Base-by-base conservation (phyloP, 2,888 invertebrate genomes). In the Keiferia lycopersicella region DNA sequence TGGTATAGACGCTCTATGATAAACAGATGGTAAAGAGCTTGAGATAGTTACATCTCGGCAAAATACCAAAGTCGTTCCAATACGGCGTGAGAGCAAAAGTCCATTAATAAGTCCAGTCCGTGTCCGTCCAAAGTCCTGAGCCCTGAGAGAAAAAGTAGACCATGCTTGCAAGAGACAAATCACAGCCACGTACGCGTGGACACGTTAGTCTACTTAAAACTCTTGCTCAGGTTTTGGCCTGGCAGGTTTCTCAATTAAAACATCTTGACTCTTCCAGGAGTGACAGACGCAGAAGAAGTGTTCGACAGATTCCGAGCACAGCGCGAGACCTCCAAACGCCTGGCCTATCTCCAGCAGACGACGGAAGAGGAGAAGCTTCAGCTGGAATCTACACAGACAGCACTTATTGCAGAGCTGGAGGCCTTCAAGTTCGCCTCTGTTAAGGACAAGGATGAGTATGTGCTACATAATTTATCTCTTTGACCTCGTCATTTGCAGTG, bases 401-500 rank as follows among this genome's bases (percentile, higher is more conserved):
- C 89, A 0, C 89, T 96, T 48, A 92, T 93, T 67, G 92, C 92
- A 0, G 95, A 96, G 77, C 86, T 96, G 62, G 96, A 97, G 74
- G 93, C 94, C 2, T 95, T 94, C 67, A 96, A 96, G 81, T 97
- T 95, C 80, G 94, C 95, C 0, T 96, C 96, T 70, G 95, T 95
- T 12, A 95, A 95, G 81, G 96, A 96, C 74, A 94, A 94, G 66
- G 96, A 96, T 87, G 94, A 95, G 96, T 96, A 84, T 90, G 93
- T 10, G 11, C 34, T 41, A 20, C 8, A 12, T 48, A n/a, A 48
- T 16, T 18, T 2, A 48, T 48, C 41, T 14, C 14, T 41, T 6
- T 41, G n/a, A n/a, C 41, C 10, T 41, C 14, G 4, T 41, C 2
- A 11, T 8, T 11, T 41, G 10, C n/a, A n/a, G n/a, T n/a, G n/a